Percentiles rank a stretch among this genome's conserved stretches.
phyloP scores from a whole-genome alignment of 2,113 vertebrate species.

The Pelecanoides urinatrix region DNA sequence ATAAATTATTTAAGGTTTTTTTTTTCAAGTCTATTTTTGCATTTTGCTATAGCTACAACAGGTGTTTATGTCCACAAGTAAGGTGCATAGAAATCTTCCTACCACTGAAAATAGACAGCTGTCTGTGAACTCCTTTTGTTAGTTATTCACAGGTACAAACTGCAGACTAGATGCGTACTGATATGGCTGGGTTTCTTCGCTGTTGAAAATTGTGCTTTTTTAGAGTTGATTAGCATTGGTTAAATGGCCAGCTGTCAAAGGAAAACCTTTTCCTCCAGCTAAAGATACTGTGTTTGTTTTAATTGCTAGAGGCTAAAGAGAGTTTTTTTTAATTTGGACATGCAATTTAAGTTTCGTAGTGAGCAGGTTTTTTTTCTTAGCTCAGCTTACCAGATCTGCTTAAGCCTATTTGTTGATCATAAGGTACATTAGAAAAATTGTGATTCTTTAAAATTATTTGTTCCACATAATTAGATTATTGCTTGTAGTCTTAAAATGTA shows the following conservation, averaged over 20 bases:
- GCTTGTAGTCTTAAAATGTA: background rate
- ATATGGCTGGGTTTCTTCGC: background rate
- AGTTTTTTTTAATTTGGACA: background rate
- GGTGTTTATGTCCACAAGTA: background rate
- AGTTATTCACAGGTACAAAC: background rate
- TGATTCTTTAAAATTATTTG: background rate
- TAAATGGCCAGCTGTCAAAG: background rate
- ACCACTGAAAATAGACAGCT: background rate
- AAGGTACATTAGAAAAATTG: background rate
- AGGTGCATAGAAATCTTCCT: background rate
- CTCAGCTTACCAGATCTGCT: background rate
- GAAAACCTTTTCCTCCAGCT: background rate
- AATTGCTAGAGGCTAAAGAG: background rate
- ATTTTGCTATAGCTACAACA: background rate
- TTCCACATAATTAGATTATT: background rate
- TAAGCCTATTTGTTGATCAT: background rate
- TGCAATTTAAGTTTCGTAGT: background rate
- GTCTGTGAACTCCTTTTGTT: background rate
- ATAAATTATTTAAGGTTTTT: background rate
- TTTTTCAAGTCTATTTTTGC: background rate
- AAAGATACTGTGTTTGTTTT: background rate
- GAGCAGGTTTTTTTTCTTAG: conserved; percentile 4
- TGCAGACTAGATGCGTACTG: background rate
- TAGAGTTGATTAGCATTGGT: background rate
- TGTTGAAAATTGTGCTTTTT: background rate